phyloP scores from a whole-genome alignment of 2,888 invertebrate species.

The Mystacides longicornis region DNA sequence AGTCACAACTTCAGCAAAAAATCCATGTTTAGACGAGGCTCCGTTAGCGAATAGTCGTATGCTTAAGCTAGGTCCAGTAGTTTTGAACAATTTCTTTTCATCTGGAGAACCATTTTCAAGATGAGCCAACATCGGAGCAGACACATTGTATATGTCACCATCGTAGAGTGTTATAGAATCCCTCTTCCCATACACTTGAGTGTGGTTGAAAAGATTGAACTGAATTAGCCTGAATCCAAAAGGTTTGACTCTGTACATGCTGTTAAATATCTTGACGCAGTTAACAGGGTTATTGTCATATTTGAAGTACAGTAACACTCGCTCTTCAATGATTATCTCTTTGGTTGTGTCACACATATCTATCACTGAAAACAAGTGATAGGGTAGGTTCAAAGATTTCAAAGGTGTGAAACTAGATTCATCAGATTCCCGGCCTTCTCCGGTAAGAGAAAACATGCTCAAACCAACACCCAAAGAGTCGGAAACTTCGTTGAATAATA shows the following conservation, averaged over 20 bases:
- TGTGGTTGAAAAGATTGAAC: slow-evolving; percentile 86
- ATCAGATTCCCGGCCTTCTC: slow-evolving; percentile 82
- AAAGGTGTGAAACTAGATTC: slow-evolving; percentile 85
- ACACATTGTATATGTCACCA: slow-evolving; percentile 85
- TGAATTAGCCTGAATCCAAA: slow-evolving; percentile 86
- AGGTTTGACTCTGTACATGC: slow-evolving; percentile 75
- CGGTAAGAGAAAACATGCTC: slow-evolving; percentile 83
- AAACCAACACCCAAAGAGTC: slow-evolving; percentile 86
- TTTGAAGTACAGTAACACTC: slow-evolving; percentile 90
- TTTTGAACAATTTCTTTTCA: slow-evolving; percentile 69
- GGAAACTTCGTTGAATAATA: slow-evolving; percentile 66
- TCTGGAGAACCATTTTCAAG: slow-evolving; percentile 63
- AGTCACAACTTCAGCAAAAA: slow-evolving; percentile 94
- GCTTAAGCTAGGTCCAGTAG: slow-evolving; percentile 73
- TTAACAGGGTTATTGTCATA: slow-evolving; percentile 95
- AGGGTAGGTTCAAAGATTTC: slow-evolving; percentile 74
- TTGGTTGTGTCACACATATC: slow-evolving; percentile 96
- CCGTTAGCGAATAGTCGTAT: slow-evolving; percentile 91
- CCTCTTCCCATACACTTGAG: slow-evolving; percentile 68
- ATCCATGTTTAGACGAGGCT: slow-evolving; percentile 89
- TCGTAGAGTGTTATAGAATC: slow-evolving; percentile 85
- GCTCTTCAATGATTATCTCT: slow-evolving; percentile 80
- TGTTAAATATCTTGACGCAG: slow-evolving; percentile 94
- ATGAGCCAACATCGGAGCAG: slow-evolving; percentile 62
- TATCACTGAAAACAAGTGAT: slow-evolving; percentile 86